Conservation (phyloP, 1,140 invertebrate species). For the Muscidifurax raptorellus region DNA sequence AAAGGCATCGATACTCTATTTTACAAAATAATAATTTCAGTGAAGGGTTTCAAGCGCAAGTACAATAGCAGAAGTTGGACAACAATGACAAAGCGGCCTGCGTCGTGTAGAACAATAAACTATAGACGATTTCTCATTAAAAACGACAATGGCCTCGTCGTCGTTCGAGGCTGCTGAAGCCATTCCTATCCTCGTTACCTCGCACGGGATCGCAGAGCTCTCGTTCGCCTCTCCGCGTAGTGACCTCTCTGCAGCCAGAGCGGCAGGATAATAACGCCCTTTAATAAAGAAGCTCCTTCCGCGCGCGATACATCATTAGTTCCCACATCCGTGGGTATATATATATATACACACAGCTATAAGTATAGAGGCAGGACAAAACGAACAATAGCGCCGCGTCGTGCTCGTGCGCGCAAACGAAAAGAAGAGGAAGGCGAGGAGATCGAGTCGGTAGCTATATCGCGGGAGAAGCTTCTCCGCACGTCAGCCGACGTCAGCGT, state of each 20-base stretch:
- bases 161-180: neutral
- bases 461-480: constrained; percentile 60
- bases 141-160: neutral
- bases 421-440: constrained; percentile 47
- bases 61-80: neutral
- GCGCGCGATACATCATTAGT: constrained; percentile 60
- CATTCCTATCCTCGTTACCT: constrained; percentile 23
- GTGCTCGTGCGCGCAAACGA: constrained; percentile 22
- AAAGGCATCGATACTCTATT: neutral
- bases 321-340: neutral
- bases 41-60: too few relatives aligned
- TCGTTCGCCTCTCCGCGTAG: neutral
- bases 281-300: constrained; percentile 53
- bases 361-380: constrained; percentile 5
- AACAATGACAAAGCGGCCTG: neutral
- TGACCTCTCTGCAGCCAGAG: neutral
- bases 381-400: constrained; percentile 70
- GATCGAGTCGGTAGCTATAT: constrained; percentile 46
- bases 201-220: neutral
- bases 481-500: constrained; percentile 76
- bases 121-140: neutral
- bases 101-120: neutral
- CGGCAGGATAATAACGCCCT: constrained; percentile 27
- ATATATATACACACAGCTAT: neutral
- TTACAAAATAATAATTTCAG: too few relatives aligned